phyloP scores from a whole-genome alignment of 2,888 invertebrate species.

The Odontomyia ornata region DNA sequence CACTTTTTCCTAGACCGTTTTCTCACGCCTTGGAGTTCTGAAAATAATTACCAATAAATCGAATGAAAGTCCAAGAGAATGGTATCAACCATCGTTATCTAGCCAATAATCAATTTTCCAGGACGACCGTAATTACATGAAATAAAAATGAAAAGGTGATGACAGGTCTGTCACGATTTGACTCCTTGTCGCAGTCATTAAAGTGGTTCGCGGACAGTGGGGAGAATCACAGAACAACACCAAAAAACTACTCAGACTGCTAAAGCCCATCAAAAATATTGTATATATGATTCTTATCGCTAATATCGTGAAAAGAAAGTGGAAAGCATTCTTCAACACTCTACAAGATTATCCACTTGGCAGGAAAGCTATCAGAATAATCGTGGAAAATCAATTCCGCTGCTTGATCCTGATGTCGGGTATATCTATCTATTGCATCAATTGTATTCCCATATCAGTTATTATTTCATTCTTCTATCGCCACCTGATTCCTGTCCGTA shows the following conservation, averaged over 20 bases:
- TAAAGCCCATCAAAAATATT: not conserved
- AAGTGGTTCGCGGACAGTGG: not conserved
- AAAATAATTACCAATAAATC: not conserved
- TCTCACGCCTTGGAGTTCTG: too few species aligned
- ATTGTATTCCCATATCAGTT: not conserved
- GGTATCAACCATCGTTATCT: not conserved
- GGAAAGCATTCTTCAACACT: not conserved
- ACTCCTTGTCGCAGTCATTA: not conserved
- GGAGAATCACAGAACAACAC: not conserved
- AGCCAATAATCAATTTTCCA: conserved; percentile 34
- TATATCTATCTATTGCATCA: not conserved
- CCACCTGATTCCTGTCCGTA: too few species aligned
- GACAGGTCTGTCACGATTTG: conserved; percentile 30
- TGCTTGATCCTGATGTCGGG: not conserved
- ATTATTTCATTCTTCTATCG: not conserved
- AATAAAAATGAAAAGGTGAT: conserved; percentile 37
- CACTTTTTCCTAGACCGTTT: too few species aligned
- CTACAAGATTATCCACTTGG: not conserved
- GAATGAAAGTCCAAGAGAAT: not conserved
- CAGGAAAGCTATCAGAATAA: not conserved
- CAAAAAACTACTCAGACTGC: not conserved
- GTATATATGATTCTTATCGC: not conserved
- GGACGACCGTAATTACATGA: conserved; percentile 28
- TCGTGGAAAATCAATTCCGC: not conserved
- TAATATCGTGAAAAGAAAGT: conserved; percentile 5